Evolutionary conservation across 2,113 vertebrate genomes (phyloP), one percentile per base, ranked within the genome.

Genomic region (Prionailurus viverrinus): DNA sequence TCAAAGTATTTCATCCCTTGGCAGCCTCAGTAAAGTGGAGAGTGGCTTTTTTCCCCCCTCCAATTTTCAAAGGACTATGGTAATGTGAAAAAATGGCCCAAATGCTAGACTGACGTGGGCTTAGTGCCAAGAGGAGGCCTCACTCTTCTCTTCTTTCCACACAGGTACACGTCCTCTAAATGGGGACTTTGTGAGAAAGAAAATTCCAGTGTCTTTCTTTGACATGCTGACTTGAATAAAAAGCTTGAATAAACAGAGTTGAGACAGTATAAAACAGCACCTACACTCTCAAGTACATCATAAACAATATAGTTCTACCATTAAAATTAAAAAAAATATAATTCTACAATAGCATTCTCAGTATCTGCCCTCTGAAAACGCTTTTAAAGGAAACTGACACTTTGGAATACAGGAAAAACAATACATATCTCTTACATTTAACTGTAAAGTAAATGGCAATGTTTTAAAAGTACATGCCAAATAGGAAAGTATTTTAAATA

Each of bases 1-100:
- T 99, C 98, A 99, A 99, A 99, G 98, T 93, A 98, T 98, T 98
- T 98, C 95, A 98, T 98, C 91, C 91, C 66, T 92, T 98, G 97
- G 97, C 97, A 98, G 97, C 94, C 97, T 93, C 1, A 36, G 14
- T 78, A 97, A 97, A 97, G 98, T 45, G 7, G 94, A 95, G 93
- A 98, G 94, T 0, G 98, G 97, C 93, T 98, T 98, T 96, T 95
- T 95, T 96, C 0, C 14, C 27, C 11, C 21, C 36, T 98, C 91
- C 96, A 65, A 97, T 96, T 98, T 98, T 98, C 98, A 97, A 93
- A 98, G 98, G 98, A 98, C 98, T 92, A 98, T 31, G 86, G 98
- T 96, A 98, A 98, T 97, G 97, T 19, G 78, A 71, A 98, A 69
- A 98, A 98, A 97, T 95, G 98, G 98, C 97, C 97, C 98, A 98